phyloP scores from a whole-genome alignment of 2,113 vertebrate species.

The Nibea coibor region DNA sequence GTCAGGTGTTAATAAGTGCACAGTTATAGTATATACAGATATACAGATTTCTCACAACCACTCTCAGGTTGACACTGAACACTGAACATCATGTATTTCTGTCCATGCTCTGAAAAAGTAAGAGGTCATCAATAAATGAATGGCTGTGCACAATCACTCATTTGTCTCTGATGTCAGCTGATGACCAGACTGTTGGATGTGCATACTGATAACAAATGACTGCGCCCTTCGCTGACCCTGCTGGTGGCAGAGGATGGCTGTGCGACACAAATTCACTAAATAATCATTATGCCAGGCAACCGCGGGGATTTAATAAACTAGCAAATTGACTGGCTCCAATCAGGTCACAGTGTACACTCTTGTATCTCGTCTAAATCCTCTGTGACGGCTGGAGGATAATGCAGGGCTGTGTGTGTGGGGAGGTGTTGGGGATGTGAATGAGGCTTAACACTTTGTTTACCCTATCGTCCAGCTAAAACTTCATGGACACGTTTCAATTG shows the following conservation, averaged over 20 bases:
- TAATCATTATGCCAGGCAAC: constrained; percentile 74
- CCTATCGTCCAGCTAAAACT: neutral
- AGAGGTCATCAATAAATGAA: constrained; percentile 65
- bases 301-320: constrained; percentile 75
- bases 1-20: neutral
- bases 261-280: constrained; percentile 64
- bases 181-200: constrained; percentile 56
- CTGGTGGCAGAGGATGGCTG: constrained; percentile 61
- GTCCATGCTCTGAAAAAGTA: constrained; percentile 41
- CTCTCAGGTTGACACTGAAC: constrained; percentile 7
- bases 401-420: constrained; percentile 21
- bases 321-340: constrained; percentile 76
- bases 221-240: constrained; percentile 71
- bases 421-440: constrained; percentile 36
- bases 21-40: no score
- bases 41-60: neutral
- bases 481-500: constrained; percentile 2
- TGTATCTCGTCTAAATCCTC: constrained; percentile 68
- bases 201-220: constrained; percentile 72
- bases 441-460: constrained; percentile 42
- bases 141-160: constrained; percentile 65
- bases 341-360: constrained; percentile 72
- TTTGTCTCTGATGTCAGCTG: constrained; percentile 77
- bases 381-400: constrained; percentile 57
- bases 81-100: constrained; percentile 33